A percentile compares a stretch with the other conserved stretches of the same genome.
phyloP scores from a whole-genome alignment of 2,797 vertebrate genomes.

The Chrysocyon brachyurus region DNA sequence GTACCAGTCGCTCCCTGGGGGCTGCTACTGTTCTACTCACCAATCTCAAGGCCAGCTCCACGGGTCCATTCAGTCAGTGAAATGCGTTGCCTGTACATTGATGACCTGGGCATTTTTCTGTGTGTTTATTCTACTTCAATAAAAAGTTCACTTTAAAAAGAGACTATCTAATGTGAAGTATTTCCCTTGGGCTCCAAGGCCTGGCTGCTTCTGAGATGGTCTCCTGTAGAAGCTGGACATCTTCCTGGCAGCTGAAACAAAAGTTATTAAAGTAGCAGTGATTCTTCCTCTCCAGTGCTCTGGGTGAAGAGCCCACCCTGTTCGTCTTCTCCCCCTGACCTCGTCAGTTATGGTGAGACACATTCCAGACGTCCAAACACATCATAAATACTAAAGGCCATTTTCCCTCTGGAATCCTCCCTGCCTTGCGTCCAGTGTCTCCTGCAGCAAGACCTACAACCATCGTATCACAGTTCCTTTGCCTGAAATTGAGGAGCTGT shows the following conservation, averaged over 20 bases:
- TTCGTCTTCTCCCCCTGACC: not conserved
- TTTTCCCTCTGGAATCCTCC: not conserved
- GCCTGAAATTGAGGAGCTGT: not conserved
- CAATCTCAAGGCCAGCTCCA: no score
- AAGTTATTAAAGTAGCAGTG: fast-evolving
- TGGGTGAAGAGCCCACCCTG: fast-evolving
- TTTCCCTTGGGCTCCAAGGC: not conserved
- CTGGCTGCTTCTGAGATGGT: not conserved
- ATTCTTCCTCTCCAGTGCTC: not conserved
- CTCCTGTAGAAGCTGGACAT: not conserved
- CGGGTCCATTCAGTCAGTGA: fast-evolving
- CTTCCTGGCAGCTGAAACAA: not conserved
- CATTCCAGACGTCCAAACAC: not conserved
- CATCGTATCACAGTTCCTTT: not conserved
- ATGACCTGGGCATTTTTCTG: not conserved
- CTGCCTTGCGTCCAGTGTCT: not conserved
- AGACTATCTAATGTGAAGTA: not conserved
- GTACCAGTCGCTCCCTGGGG: fast-evolving
- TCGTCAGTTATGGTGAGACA: not conserved
- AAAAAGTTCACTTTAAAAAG: not conserved
- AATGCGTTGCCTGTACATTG: not conserved
- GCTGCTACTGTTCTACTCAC: no score
- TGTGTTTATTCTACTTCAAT: not conserved
- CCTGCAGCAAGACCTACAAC: not conserved
- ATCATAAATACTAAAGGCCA: not conserved